Evolutionary conservation across 1,140 invertebrate genomes (phyloP).

Genomic region (Ceratitis capitata): DNA sequence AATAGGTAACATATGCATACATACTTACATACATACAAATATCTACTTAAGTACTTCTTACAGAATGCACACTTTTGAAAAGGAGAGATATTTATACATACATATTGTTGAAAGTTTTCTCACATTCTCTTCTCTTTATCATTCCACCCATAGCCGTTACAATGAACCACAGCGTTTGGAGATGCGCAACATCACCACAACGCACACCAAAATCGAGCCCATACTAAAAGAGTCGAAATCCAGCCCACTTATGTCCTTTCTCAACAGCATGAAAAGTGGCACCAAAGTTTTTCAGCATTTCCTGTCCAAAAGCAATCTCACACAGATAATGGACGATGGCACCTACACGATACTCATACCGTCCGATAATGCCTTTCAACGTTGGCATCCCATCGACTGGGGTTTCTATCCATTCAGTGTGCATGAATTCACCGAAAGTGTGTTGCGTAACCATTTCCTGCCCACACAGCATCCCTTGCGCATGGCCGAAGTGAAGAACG

Average conservation of each 20-base stretch:
- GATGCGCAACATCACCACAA: slow-evolving; percentile 59
- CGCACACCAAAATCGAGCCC: slow-evolving; percentile 62
- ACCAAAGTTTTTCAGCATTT: slow-evolving; percentile 74
- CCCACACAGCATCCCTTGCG: slow-evolving; percentile 68
- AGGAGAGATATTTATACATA: too few relatives aligned
- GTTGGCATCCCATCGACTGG: slow-evolving; percentile 76
- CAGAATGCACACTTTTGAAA: too few relatives aligned
- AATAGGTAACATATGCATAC: slow-evolving; percentile 58
- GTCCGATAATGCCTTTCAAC: slow-evolving; percentile 72
- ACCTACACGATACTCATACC: slow-evolving; percentile 73
- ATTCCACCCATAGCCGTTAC: slow-evolving; percentile 54
- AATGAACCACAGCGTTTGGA: slow-evolving; percentile 64
- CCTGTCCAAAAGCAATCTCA: slow-evolving; percentile 70
- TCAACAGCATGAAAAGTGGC: slow-evolving; percentile 71
- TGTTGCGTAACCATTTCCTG: slow-evolving; percentile 73
- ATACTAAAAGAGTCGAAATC: slow-evolving; percentile 67
- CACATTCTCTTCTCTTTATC: slow-evolving; percentile 5
- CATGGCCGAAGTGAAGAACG: slow-evolving; percentile 68
- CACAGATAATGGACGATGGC: slow-evolving; percentile 69
- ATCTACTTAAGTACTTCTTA: neutral
- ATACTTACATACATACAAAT: neutral
- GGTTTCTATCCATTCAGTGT: slow-evolving; percentile 76
- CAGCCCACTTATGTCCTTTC: slow-evolving; percentile 70
- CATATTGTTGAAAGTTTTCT: slow-evolving; percentile 43
- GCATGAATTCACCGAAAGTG: slow-evolving; percentile 72